Evolutionary conservation across 2,888 invertebrate species (phyloP).

Genomic region (Lottia scabra): DNA sequence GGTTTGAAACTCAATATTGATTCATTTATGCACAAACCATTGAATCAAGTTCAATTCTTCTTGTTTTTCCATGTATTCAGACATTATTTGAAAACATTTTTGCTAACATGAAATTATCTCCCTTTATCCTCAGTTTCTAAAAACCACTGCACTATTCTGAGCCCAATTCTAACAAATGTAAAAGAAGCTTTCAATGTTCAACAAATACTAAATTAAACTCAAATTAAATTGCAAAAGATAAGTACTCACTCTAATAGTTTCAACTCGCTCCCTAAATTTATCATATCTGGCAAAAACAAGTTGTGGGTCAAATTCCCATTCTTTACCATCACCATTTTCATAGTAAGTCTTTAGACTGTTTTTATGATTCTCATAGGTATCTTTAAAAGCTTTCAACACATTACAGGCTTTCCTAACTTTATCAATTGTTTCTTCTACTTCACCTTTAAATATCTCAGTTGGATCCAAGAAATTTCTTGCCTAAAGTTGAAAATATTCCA

Average conservation of each 20-base stretch:
- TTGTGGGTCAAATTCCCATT: conserved; percentile 69
- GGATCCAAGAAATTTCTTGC: conserved; percentile 91
- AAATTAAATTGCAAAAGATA: not conserved
- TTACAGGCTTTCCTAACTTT: conserved; percentile 74
- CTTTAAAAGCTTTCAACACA: conserved; percentile 61
- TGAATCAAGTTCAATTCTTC: no score
- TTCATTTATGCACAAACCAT: no score
- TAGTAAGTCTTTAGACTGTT: conserved; percentile 67
- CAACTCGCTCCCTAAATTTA: conserved; percentile 65
- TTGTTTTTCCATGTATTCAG: no score
- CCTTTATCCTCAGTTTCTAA: not conserved
- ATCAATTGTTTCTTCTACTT: conserved; percentile 91
- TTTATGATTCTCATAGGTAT: conserved; percentile 65
- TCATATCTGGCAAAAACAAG: conserved; percentile 69
- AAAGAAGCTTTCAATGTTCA: not conserved
- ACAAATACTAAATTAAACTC: not conserved
- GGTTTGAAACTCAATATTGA: no score
- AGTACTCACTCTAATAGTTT: conserved; percentile 62
- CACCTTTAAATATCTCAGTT: conserved; percentile 91
- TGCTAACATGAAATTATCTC: no score
- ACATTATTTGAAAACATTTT: no score
- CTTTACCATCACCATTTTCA: conserved; percentile 58
- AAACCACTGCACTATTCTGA: not conserved
- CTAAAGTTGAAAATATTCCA: conserved; percentile 69
- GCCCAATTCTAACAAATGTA: not conserved